phyloP scores from a whole-genome alignment of 2,797 vertebrate genomes.

The Notolepis coatsorum region DNA sequence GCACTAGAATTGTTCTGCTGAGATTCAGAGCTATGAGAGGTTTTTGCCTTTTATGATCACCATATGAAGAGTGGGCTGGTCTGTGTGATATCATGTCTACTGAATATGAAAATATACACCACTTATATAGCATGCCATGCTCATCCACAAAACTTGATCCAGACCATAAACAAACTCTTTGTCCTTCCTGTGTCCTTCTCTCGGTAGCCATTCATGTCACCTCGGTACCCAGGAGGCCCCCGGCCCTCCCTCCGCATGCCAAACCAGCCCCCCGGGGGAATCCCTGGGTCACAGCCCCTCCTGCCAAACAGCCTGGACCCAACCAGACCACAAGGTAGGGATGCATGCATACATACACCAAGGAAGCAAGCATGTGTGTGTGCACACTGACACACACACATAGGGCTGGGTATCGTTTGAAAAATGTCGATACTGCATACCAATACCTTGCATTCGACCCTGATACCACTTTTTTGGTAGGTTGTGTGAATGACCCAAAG shows the following conservation, averaged over 20 bases:
- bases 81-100: conserved; percentile 7
- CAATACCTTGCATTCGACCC: too few species aligned
- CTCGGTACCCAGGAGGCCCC: conserved; percentile 90
- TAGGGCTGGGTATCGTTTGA: too few species aligned
- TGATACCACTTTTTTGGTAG: too few species aligned
- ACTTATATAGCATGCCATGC: too few species aligned
- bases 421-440: too few species aligned
- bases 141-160: not conserved
- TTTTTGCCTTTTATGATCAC: not conserved
- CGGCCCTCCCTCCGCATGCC: conserved; percentile 90
- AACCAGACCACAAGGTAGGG: conserved; percentile 86
- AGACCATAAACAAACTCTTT: not conserved
- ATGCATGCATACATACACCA: not conserved
- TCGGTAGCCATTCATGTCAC: conserved; percentile 92
- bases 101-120: not conserved
- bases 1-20: not conserved
- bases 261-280: conserved; percentile 90
- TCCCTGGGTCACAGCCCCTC: conserved; percentile 89
- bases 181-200: conserved; percentile 37
- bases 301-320: conserved; percentile 90
- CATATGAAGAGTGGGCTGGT: not conserved
- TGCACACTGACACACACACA: not conserved
- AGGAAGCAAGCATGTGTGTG: too few species aligned
- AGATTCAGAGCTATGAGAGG: not conserved
- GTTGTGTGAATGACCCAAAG: too few species aligned